Conservation (phyloP, 2,888 invertebrate species). For the Melanostoma scalare region DNA sequence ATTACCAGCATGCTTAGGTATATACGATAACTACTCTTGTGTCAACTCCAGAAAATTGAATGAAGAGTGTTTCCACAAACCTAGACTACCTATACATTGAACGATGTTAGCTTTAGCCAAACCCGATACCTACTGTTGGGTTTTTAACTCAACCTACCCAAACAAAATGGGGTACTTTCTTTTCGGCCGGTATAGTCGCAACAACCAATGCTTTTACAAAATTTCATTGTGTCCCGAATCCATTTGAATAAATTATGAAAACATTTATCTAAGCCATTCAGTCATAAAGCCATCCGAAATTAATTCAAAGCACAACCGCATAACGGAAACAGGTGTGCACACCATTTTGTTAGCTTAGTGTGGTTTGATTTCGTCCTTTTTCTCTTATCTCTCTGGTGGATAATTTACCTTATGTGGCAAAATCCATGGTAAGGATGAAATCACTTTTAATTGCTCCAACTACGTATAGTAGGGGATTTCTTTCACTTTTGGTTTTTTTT, state of each 20-base stretch:
- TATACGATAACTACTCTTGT: too few relatives aligned
- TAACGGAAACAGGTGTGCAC: conserved; percentile 48
- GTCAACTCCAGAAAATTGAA: too few relatives aligned
- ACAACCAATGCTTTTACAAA: not conserved
- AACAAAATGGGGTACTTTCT: conserved; percentile 45
- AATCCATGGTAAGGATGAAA: conserved; percentile 24
- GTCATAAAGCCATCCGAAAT: conserved; percentile 57
- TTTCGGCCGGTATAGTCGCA: not conserved
- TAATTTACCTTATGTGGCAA: conserved; percentile 36
- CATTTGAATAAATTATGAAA: conserved; percentile 65
- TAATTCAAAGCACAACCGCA: conserved; percentile 51
- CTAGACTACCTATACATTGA: too few relatives aligned
- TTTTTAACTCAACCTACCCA: not conserved
- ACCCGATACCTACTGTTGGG: too few relatives aligned
- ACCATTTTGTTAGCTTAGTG: conserved; percentile 36
- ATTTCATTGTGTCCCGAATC: conserved; percentile 14
- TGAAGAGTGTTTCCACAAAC: too few relatives aligned
- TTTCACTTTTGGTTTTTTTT: not conserved
- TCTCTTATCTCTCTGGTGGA: conserved; percentile 24
- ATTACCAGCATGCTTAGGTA: not conserved
- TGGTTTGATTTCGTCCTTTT: conserved; percentile 5
- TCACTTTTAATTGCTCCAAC: conserved; percentile 39
- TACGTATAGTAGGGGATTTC: not conserved
- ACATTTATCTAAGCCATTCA: conserved; percentile 59
- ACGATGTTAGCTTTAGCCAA: too few relatives aligned